Base-by-base conservation (phyloP, 2,888 invertebrate species). In the Harpalus rufipes region DNA sequence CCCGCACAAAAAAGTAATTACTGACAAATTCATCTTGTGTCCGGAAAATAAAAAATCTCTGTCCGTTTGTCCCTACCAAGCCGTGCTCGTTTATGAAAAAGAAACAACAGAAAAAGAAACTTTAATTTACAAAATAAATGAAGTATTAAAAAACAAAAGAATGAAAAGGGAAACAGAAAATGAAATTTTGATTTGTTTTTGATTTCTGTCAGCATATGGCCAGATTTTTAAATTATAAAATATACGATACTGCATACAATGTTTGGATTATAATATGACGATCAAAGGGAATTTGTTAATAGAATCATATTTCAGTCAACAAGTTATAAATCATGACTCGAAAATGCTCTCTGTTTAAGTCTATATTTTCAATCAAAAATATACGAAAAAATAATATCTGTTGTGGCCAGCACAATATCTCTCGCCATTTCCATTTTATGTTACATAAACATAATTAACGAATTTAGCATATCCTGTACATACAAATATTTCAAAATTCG, bases 41-140 rank as follows among this genome's bases (percentile, higher is more conserved):
- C 68, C 68, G 68, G 68, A 68, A 68, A 65, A 65, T 65, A 65
- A 65, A 65, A 68, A 68, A 68, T 68, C 0, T 63, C 39, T 39
- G 68, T 68, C 68, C 68, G 68, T 68, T 68, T 68, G 68, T 68
- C 68, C 68, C 68, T 68, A 32, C 68, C 1, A n/a, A 14, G 7
- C 32, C 68, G 68, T 32, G 6, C 32, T 65, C 68, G 39, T 39
- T 68, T 68, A 68, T 68, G 65, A 68, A 74, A 74, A 74, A 51
- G 74, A 44, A 74, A 74, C 74, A 74, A 21, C 8, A 44, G 25
- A 74, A 51, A 74, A 51, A 74, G 74, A 51, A 80, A 80, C 61
- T 80, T 80, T 80, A 58, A 81, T 81, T 81, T 81, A 81, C 81
- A 63, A 81, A 82, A 82, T 68, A 82, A 82, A 82, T 82, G 58